These are phyloP conservation scores for Pristionchus fissidentatus DNA, from an alignment of 2,888 invertebrate genomes.

Conservation along the genomic window DNA sequence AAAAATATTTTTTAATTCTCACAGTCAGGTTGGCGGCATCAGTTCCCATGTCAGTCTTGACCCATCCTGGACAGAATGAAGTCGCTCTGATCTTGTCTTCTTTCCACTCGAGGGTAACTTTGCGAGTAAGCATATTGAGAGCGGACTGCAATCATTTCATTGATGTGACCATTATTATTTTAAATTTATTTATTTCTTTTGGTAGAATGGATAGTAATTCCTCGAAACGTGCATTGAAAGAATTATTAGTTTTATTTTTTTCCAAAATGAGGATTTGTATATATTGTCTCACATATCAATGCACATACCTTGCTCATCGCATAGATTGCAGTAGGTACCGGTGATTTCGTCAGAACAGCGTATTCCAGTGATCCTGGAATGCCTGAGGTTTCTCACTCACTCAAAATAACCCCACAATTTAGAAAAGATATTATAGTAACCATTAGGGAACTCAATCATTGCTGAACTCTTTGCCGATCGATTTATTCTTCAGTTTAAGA, in stretches of 20 bases:
- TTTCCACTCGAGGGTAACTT: not conserved
- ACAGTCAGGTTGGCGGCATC: not conserved
- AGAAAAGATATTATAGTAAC: not conserved
- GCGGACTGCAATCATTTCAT: not conserved
- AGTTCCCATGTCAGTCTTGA: constrained; percentile 21
- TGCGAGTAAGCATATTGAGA: not conserved
- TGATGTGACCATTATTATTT: not conserved
- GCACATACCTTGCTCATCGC: constrained; percentile 34
- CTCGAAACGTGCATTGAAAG: too few species aligned
- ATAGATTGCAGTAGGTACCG: not conserved
- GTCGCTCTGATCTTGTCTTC: not conserved
- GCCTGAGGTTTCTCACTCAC: too few species aligned
- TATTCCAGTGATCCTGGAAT: not conserved
- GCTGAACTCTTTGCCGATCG: too few species aligned
- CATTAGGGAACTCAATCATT: too few species aligned
- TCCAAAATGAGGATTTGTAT: not conserved
- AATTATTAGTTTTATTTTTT: not conserved
- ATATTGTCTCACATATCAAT: not conserved
- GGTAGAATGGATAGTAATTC: too few species aligned
- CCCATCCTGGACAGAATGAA: constrained; percentile 41
- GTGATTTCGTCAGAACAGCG: not conserved
- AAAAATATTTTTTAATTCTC: not conserved
- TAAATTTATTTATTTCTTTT: too few species aligned
- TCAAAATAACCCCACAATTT: not conserved
- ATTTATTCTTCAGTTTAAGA: too few species aligned